Conservation (phyloP, 2,888 invertebrate species). For the Oxytorus armatus region DNA sequence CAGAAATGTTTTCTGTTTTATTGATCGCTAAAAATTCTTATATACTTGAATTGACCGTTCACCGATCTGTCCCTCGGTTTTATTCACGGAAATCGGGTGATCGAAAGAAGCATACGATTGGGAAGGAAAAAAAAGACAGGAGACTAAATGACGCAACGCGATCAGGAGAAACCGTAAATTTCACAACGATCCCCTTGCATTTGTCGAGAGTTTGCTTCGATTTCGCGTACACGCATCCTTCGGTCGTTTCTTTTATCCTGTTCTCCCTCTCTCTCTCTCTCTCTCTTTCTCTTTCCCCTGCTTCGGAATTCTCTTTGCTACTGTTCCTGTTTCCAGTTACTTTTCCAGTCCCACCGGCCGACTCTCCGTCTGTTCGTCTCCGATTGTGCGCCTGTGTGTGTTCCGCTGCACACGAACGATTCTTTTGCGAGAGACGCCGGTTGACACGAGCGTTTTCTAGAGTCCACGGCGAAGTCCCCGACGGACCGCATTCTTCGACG, state of each 20-base stretch:
- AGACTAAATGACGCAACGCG: slow-evolving; percentile 76
- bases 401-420: slow-evolving; percentile 50
- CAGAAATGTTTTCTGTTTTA: too few species aligned
- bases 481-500: slow-evolving; percentile 84
- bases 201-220: slow-evolving; percentile 75
- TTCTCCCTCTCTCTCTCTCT: slow-evolving; percentile 34
- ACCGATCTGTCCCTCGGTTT: neutral
- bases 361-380: neutral
- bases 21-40: too few species aligned
- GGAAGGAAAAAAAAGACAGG: neutral
- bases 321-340: slow-evolving; percentile 59
- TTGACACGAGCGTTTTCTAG: slow-evolving; percentile 65
- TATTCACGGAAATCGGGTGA: neutral
- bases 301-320: slow-evolving; percentile 48
- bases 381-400: slow-evolving; percentile 8
- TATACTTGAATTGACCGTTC: slow-evolving; percentile 9
- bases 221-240: slow-evolving; percentile 47
- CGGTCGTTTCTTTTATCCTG: slow-evolving; percentile 33
- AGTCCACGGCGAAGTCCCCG: slow-evolving; percentile 76
- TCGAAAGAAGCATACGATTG: slow-evolving; percentile 26
- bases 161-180: slow-evolving; percentile 78
- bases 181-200: slow-evolving; percentile 73
- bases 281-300: neutral
- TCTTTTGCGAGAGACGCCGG: slow-evolving; percentile 60
- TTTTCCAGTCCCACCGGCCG: slow-evolving; percentile 37